Evolutionary conservation across 1,140 invertebrate species (phyloP).

Genomic region (Ips nitidus): DNA sequence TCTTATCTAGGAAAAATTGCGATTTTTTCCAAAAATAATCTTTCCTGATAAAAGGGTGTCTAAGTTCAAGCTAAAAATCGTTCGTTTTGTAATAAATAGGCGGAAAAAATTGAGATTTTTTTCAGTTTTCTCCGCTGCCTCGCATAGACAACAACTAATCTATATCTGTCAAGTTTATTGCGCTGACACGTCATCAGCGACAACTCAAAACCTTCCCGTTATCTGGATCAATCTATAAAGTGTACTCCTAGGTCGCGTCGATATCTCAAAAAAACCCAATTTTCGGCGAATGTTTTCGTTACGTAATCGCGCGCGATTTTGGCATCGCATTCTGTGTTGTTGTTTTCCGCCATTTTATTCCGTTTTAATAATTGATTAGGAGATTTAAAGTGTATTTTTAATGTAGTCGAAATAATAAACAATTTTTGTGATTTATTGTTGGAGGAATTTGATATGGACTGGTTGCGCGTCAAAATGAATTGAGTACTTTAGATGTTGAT

Average conservation of each 20-base stretch:
- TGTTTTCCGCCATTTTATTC: too few relatives aligned
- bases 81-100: slow-evolving; percentile 7
- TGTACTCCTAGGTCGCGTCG: slow-evolving; percentile 10
- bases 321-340: too few relatives aligned
- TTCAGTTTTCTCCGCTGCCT: slow-evolving; percentile 1
- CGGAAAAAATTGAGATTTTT: slow-evolving; percentile 31
- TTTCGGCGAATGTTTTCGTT: not conserved
- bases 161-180: too few relatives aligned
- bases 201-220: not conserved
- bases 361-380: too few relatives aligned
- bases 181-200: too few relatives aligned
- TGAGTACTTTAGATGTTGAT: too few relatives aligned
- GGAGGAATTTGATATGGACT: too few relatives aligned
- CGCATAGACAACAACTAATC: too few relatives aligned
- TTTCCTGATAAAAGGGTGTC: slow-evolving; percentile 27
- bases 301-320: not conserved
- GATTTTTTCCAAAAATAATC: slow-evolving; percentile 30
- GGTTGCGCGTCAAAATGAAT: too few relatives aligned
- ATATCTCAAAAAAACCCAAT: not conserved
- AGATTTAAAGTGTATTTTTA: too few relatives aligned
- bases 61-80: slow-evolving; percentile 33
- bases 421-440: too few relatives aligned
- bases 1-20: slow-evolving; percentile 33
- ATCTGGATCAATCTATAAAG: slow-evolving; percentile 4
- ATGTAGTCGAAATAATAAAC: too few relatives aligned